Conservation (phyloP, 2,797 vertebrate species). For the Anas bernieri region DNA sequence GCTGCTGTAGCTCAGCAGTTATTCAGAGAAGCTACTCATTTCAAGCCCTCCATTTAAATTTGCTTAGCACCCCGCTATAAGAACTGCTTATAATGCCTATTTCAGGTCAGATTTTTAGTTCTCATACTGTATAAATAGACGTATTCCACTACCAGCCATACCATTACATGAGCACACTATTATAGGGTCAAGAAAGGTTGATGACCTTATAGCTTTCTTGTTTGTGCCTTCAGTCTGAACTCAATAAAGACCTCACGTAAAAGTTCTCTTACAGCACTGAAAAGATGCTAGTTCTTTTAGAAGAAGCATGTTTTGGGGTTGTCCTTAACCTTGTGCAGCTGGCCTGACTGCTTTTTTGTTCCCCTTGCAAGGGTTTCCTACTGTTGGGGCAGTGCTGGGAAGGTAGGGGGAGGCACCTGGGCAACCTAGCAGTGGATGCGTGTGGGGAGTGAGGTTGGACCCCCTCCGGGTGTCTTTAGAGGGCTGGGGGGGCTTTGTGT, state of each 20-base stretch:
- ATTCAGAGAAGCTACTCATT: neutral
- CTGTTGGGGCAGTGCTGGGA: neutral
- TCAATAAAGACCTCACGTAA: fast-evolving
- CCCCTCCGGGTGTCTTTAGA: fast-evolving
- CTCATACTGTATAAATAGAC: fast-evolving
- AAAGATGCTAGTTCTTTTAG: fast-evolving
- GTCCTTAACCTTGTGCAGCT: neutral
- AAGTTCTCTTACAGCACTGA: too few relatives aligned
- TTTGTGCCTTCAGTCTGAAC: neutral
- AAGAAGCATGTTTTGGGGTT: fast-evolving
- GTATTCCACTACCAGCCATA: fast-evolving
- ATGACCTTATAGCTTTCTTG: fast-evolving
- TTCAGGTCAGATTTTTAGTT: neutral
- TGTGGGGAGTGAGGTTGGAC: too few relatives aligned
- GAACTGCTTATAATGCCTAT: neutral
- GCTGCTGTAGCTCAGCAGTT: neutral
- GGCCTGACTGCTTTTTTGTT: neutral
- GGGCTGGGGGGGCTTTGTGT: neutral
- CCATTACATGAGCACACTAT: fast-evolving
- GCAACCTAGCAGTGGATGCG: too few relatives aligned
- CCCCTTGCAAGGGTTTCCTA: neutral
- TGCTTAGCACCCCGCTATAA: neutral
- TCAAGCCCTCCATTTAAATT: neutral
- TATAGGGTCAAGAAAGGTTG: neutral
- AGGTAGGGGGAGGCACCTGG: neutral